phyloP scores from a whole-genome alignment of 2,113 vertebrate genomes.

The Laticauda colubrina region DNA sequence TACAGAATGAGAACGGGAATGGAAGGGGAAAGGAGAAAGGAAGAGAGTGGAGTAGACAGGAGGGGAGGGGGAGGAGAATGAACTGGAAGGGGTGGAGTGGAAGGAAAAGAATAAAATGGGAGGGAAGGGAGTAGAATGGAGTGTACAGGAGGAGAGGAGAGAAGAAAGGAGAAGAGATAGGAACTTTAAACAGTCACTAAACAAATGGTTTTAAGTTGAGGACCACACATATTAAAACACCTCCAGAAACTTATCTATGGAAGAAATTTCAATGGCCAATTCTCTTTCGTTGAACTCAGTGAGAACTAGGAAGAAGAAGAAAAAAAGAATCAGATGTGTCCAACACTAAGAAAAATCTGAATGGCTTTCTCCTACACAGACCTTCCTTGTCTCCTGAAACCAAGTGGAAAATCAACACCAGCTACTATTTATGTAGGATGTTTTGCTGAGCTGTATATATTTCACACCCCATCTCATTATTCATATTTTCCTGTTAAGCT shows the following conservation, averaged over 20 bases:
- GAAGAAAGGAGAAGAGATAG: too few species aligned
- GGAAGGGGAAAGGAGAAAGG: too few species aligned
- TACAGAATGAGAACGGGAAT: too few species aligned
- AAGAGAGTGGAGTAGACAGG: too few species aligned
- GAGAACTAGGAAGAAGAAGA: background rate
- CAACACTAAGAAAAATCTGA: background rate
- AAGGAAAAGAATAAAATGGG: too few species aligned
- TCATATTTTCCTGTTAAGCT: background rate
- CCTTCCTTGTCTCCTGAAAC: background rate
- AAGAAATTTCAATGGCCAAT: background rate
- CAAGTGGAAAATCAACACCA: background rate
- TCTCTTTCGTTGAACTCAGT: background rate
- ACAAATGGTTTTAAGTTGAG: background rate
- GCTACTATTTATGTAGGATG: background rate
- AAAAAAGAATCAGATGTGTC: background rate
- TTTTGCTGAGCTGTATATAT: constrained; percentile 20
- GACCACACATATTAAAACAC: background rate
- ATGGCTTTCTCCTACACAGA: background rate
- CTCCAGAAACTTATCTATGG: background rate
- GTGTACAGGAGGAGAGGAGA: too few species aligned
- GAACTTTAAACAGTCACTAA: background rate
- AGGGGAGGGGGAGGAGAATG: too few species aligned
- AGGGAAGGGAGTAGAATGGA: too few species aligned
- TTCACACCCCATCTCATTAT: constrained; percentile 4
- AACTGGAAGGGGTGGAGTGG: too few species aligned